Evolutionary conservation across 2,888 invertebrate genomes (phyloP).

Genomic region (Nomada fucata): DNA sequence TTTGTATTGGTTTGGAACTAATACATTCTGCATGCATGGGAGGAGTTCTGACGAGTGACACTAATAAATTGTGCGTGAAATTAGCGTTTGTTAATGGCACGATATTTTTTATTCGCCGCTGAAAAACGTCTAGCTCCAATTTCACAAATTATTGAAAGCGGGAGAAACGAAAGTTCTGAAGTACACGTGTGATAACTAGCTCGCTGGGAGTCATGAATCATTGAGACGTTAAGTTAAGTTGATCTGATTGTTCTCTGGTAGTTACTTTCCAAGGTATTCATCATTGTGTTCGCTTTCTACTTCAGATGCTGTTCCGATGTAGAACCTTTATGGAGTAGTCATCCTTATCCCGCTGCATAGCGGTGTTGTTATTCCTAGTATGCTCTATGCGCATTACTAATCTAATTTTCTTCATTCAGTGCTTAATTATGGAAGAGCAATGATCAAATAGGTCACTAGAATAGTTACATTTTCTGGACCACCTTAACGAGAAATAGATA

Average conservation of each 20-base stretch:
- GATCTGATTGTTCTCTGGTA: constrained; percentile 29
- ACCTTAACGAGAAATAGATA: no score
- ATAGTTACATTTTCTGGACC: no score
- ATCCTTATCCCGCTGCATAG: background rate
- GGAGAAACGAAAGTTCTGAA: constrained; percentile 30
- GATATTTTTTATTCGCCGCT: background rate
- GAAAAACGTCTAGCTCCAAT: background rate
- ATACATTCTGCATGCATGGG: background rate
- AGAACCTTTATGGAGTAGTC: background rate
- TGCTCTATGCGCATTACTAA: no score
- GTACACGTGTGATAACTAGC: constrained; percentile 28
- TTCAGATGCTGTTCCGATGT: background rate
- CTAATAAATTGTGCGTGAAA: constrained; percentile 5
- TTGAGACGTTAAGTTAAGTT: constrained; percentile 34
- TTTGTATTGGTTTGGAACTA: background rate
- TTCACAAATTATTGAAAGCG: constrained; percentile 31
- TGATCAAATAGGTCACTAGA: no score
- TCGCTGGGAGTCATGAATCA: constrained; percentile 21
- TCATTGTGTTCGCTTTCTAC: constrained; percentile 40
- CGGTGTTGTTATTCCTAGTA: background rate
- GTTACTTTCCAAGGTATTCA: constrained; percentile 58
- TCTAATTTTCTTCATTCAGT: no score
- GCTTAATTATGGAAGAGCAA: no score
- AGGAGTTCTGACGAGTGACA: background rate
- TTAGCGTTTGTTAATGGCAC: background rate